Evolutionary conservation across 2,113 vertebrate species (phyloP).

Genomic region (Pachycephala philippinensis): DNA sequence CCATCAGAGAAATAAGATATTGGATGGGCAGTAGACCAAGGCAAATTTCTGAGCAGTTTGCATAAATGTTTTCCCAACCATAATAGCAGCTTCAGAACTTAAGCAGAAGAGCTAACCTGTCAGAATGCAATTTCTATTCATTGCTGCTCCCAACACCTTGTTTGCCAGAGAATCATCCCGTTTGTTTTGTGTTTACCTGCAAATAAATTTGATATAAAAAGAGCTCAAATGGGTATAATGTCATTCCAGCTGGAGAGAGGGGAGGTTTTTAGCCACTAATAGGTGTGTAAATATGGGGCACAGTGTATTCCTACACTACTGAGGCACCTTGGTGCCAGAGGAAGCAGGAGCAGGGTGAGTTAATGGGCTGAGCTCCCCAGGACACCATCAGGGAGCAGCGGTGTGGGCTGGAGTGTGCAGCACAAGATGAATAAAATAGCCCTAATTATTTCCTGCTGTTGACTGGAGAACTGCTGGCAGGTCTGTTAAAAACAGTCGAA

Average conservation of each 20-base stretch:
- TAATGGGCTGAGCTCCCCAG: neutral
- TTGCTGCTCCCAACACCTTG: neutral
- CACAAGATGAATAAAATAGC: neutral
- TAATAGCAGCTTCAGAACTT: constrained; percentile 8
- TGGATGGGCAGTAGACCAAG: constrained; percentile 51
- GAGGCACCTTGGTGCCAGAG: neutral
- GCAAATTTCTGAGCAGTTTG: constrained; percentile 41
- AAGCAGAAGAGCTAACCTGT: constrained; percentile 9
- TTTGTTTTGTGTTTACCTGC: neutral
- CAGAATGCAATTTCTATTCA: constrained; percentile 25
- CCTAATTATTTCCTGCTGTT: neutral
- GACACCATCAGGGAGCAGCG: neutral
- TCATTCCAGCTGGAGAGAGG: neutral
- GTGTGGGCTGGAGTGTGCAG: rapidly evolving
- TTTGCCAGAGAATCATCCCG: neutral
- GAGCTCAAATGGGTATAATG: neutral
- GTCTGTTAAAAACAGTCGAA: neutral
- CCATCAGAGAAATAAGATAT: constrained; percentile 47
- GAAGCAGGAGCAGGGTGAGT: neutral
- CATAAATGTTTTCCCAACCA: constrained; percentile 42
- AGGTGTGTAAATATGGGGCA: neutral
- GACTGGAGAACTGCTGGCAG: neutral
- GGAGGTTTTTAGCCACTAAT: neutral
- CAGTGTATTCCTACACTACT: rapidly evolving
- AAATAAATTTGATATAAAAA: neutral